phyloP scores from a whole-genome alignment of 2,797 vertebrate species.

The Catostomus latipinnis region DNA sequence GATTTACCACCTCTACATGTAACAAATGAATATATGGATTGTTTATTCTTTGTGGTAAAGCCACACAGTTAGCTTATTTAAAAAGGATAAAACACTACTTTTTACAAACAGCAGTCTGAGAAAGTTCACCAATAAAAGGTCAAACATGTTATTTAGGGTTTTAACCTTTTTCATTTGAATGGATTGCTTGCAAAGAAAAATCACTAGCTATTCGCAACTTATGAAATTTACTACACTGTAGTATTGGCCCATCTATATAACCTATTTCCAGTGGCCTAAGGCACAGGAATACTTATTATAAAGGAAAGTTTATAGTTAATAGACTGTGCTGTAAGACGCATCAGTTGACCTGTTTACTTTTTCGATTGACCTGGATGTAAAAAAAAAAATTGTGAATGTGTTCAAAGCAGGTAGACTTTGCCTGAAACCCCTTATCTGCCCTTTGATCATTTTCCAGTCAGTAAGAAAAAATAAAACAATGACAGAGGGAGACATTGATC shows the following conservation, averaged over 20 bases:
- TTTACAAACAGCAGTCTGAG: conserved; percentile 80
- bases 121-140: conserved; percentile 77
- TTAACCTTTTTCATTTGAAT: not conserved
- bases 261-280: conserved; percentile 82
- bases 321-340: conserved; percentile 71
- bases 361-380: conserved; percentile 51
- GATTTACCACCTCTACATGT: conserved; percentile 80
- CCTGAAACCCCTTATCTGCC: conserved; percentile 64
- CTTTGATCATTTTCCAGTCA: conserved; percentile 72
- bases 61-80: conserved; percentile 78
- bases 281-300: conserved; percentile 81
- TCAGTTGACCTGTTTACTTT: conserved; percentile 68
- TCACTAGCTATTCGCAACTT: conserved; percentile 69
- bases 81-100: conserved; percentile 67
- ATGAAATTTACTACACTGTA: conserved; percentile 74
- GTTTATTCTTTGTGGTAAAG: conserved; percentile 81
- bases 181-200: conserved; percentile 72
- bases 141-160: conserved; percentile 46
- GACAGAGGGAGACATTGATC: conserved; percentile 31
- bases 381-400: conserved; percentile 61
- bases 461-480: conserved; percentile 55
- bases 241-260: conserved; percentile 79
- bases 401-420: conserved; percentile 58
- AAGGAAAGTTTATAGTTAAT: conserved; percentile 75
- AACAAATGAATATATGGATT: conserved; percentile 78